Conservation (phyloP, 2,113 vertebrate species). For the Leptodactylus fuscus region DNA sequence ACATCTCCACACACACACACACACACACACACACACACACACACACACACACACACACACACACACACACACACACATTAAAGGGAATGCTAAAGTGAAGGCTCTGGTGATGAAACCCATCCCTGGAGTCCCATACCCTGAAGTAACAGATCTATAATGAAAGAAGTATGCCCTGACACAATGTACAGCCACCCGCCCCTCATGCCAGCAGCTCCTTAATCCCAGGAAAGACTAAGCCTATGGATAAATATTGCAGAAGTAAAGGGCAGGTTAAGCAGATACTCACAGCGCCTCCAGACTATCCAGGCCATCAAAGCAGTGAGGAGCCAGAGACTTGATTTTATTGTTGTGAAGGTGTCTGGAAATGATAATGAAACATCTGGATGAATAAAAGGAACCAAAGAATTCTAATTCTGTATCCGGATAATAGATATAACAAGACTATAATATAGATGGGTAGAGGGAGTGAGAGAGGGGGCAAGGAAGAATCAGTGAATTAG, state of each 20-base stretch:
- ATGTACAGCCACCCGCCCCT: background rate
- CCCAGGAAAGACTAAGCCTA: background rate
- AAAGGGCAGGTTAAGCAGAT: constrained; percentile 9
- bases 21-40: too few species aligned
- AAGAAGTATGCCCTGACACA: constrained; percentile 37
- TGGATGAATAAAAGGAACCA: background rate
- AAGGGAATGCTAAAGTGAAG: constrained; percentile 13
- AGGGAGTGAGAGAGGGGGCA: too few species aligned
- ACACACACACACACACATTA: too few species aligned
- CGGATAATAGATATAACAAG: background rate
- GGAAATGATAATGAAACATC: constrained; percentile 53
- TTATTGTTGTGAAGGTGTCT: constrained; percentile 98
- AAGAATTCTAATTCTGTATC: background rate
- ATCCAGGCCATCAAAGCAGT: constrained; percentile 89
- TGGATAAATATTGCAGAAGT: constrained; percentile 22
- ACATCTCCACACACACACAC: background rate
- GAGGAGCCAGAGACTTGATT: constrained; percentile 87
- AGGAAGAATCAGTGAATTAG: too few species aligned
- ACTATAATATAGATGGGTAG: too few species aligned
- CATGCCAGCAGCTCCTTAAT: constrained; percentile 14
- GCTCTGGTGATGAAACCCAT: background rate
- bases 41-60: too few species aligned
- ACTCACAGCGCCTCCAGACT: constrained; percentile 98
- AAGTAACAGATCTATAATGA: constrained; percentile 43
- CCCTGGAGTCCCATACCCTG: constrained; percentile 29